Evolutionary conservation across 1,140 invertebrate genomes (phyloP).

Genomic region (Drosophila seguyi): DNA sequence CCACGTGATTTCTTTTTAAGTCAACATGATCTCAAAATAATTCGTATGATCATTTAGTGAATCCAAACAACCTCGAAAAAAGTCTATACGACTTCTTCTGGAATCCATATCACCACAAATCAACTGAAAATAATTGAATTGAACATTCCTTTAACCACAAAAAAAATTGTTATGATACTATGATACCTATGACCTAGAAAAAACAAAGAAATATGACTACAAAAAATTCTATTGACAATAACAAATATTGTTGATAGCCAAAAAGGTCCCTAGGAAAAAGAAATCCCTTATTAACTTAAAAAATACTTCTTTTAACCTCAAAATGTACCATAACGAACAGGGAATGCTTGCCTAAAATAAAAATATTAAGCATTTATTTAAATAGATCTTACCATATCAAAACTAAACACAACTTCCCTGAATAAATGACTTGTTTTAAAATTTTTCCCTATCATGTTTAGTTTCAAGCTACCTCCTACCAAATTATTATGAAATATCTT

Average conservation of each 20-base stretch:
- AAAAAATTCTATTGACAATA: neutral
- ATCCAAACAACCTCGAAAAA: too few species aligned
- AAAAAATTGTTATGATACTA: too few species aligned
- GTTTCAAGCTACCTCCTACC: neutral
- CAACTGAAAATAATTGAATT: too few species aligned
- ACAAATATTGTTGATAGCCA: neutral
- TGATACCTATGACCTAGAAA: neutral
- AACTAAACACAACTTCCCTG: neutral
- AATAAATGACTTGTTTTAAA: too few species aligned
- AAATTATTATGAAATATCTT: neutral
- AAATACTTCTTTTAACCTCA: neutral
- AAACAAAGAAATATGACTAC: neutral
- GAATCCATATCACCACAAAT: too few species aligned
- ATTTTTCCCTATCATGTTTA: neutral
- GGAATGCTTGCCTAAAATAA: too few species aligned
- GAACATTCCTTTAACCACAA: neutral
- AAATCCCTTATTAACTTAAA: neutral
- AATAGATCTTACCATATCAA: neutral
- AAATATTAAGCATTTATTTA: neutral
- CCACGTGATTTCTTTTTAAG: too few species aligned
- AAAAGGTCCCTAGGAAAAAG: neutral
- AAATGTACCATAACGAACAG: neutral
- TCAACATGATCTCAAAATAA: too few species aligned
- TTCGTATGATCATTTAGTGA: too few species aligned
- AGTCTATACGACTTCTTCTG: too few species aligned